Evolutionary conservation across 1,140 invertebrate species (phyloP).

Genomic region (Drosophila ohnishii): DNA sequence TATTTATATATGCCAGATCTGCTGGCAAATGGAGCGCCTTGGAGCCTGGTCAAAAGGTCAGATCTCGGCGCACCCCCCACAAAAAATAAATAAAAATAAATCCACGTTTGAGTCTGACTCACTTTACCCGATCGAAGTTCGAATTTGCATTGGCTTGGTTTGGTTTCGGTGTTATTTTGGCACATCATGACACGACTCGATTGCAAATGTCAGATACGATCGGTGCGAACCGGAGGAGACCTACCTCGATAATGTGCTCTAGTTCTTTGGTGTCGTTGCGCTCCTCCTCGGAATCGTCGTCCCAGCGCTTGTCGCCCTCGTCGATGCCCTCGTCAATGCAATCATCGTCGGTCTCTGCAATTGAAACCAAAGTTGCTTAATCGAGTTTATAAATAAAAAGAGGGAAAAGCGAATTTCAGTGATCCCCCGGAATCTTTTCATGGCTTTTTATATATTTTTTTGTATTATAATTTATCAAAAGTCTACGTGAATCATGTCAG

Average conservation of each 20-base stretch:
- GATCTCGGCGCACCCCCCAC: constrained; percentile 34
- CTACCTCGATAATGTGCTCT: constrained; percentile 82
- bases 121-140: constrained; percentile 11
- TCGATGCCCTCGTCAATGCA: constrained; percentile 94
- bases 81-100: constrained; percentile 19
- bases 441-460: background rate
- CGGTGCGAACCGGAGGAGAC: constrained; percentile 24
- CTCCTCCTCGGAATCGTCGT: constrained; percentile 85
- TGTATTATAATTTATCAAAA: constrained; percentile 11
- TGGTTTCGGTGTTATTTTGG: constrained; percentile 17
- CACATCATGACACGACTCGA: constrained; percentile 43
- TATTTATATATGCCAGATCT: constrained; percentile 38
- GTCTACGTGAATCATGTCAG: constrained; percentile 29
- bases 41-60: constrained; percentile 75
- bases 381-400: constrained; percentile 16
- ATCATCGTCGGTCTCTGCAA: constrained; percentile 92
- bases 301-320: constrained; percentile 83
- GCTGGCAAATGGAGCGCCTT: constrained; percentile 47
- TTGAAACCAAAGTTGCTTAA: constrained; percentile 12
- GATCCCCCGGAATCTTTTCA: background rate
- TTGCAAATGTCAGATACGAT: constrained; percentile 38
- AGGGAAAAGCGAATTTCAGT: background rate
- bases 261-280: constrained; percentile 82
- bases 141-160: constrained; percentile 36
- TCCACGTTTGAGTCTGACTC: constrained; percentile 22